Evolutionary conservation across 2,797 vertebrate species (phyloP).

Genomic region (Pteropus rufus): DNA sequence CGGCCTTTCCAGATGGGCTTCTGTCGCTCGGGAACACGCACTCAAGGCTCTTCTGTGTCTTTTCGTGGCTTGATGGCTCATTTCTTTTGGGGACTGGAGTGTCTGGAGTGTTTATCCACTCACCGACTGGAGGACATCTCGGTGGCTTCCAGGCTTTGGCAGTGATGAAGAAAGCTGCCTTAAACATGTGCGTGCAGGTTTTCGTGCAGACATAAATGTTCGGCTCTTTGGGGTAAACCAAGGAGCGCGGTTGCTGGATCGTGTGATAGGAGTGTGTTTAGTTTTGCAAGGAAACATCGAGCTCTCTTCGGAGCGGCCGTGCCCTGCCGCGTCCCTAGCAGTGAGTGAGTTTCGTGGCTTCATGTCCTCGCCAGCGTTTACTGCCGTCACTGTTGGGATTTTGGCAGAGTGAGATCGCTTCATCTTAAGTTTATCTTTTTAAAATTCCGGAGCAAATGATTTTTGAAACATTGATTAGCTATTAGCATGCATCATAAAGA

Average conservation of each 20-base stretch:
- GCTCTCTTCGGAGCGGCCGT: too few relatives aligned
- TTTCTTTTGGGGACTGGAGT: neutral
- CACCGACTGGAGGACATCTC: neutral
- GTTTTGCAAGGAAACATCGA: neutral
- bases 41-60: neutral
- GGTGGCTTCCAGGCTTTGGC: neutral
- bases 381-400: too few relatives aligned
- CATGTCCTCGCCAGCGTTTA: fast-evolving
- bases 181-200: too few relatives aligned
- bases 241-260: neutral
- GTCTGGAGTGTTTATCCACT: neutral
- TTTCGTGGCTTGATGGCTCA: neutral
- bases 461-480: neutral
- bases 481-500: neutral
- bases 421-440: neutral
- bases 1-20: neutral
- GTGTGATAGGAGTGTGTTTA: neutral
- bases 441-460: neutral
- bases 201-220: neutral
- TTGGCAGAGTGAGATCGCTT: too few relatives aligned
- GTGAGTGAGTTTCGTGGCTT: neutral
- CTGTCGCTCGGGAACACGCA: neutral
- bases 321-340: fast-evolving
- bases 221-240: neutral
- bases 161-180: neutral